phyloP scores from a whole-genome alignment of 2,113 vertebrate genomes.

The Cololabis saira region DNA sequence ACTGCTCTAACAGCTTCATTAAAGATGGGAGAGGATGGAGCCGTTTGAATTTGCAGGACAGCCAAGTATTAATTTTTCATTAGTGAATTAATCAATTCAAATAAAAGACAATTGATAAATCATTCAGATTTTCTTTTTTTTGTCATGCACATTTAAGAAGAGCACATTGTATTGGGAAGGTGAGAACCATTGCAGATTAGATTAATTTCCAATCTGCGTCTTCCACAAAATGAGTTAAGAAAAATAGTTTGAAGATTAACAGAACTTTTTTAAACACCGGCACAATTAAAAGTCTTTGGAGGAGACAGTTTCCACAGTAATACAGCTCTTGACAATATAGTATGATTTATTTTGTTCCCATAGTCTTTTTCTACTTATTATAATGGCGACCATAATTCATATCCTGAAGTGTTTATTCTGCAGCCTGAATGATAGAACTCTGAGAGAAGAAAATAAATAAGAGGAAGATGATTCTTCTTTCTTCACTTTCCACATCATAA shows the following conservation, averaged over 20 bases:
- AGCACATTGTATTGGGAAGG: conserved; percentile 72
- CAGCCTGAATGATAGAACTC: conserved; percentile 47
- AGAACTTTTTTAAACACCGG: background rate
- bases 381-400: conserved; percentile 19
- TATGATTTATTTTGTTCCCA: conserved; percentile 34
- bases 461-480: conserved; percentile 39
- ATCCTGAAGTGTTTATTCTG: conserved; percentile 17
- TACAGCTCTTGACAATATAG: background rate
- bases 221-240: conserved; percentile 84
- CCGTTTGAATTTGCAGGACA: conserved; percentile 54
- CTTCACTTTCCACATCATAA: conserved; percentile 31
- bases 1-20: conserved; percentile 72
- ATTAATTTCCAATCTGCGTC: conserved; percentile 97
- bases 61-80: conserved; percentile 89
- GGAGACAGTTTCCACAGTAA: conserved; percentile 9
- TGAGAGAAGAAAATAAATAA: conserved; percentile 54
- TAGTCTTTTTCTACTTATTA: conserved; percentile 19
- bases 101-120: conserved; percentile 94
- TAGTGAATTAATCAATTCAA: conserved; percentile 92
- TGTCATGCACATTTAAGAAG: conserved; percentile 63
- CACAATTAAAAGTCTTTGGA: conserved; percentile 69
- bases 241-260: conserved; percentile 74
- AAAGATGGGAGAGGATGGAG: conserved; percentile 73
- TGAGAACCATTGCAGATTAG: conserved; percentile 81
- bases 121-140: conserved; percentile 87